Evolutionary conservation across 2,888 invertebrate genomes (phyloP), one percentile per base, ranked within the genome.

Genomic region (Aporophyla nigra): DNA sequence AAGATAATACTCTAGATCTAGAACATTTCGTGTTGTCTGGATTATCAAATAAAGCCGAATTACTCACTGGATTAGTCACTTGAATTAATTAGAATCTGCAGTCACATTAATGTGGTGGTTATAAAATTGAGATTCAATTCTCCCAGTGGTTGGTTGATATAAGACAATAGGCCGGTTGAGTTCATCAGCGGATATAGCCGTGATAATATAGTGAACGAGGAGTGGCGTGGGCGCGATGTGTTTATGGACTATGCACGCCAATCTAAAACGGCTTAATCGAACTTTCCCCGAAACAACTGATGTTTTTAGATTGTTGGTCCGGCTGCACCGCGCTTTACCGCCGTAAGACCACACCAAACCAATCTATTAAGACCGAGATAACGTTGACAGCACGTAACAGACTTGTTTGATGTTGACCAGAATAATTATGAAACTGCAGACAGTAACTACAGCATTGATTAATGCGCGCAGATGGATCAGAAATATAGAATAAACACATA

Each of bases 141-240:
- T 61, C 51, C n/a, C 65, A 46, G 54, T 56, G 67, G 58, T 74
- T 69, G 49, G 69, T 66, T 72, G 73, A 81, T 78, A 82, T 81
- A 84, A 88, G 74, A 76, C 79, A 76, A 87, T 86, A 81, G 76
- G 75, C 74, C 65, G 71, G 78, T 70, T 89, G 91, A 88, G 86
- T 88, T 92, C 92, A 91, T 88, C 88, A 86, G 84, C 86, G 73
- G 82, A 86, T 90, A 87, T 90, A 90, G 85, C 76, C 80, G 80
- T 73, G 75, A 82, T 87, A 71, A 71, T 78, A 56, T 76, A 79
- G 72, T 71, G 74, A 74, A 77, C 71, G 72, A 72, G 63, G 63
- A 58, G 73, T 46, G 66, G 80, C 78, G 88, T 89, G 79, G 88
- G 90, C 68, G 75, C 68, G 73, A 83, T 75, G 69, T 87, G 80